phyloP scores from a whole-genome alignment of 2,113 vertebrate genomes.

The Mus musculus region GRCm39 chr4:151881501-151882000 shows the following conservation, averaged over 20 bases:
- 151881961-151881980: too few relatives aligned
- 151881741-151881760: neutral
- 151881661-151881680: neutral
- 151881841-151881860: constrained; percentile 3
- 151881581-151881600: neutral
- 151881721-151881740: neutral
- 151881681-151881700: neutral
- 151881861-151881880: neutral
- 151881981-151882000: too few relatives aligned
- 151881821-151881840: neutral
- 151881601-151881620: neutral
- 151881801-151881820: neutral
- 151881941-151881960: too few relatives aligned
- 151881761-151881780: neutral
- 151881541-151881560: neutral
- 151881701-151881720: neutral
- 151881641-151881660: neutral
- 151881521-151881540: neutral
- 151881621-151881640: neutral
- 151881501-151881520: neutral
- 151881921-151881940: too few relatives aligned
- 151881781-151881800: neutral
- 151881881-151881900: too few relatives aligned
- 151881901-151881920: too few relatives aligned
- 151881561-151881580: neutral